Percentiles rank a stretch among this genome's conserved stretches.
These are phyloP conservation scores for Ondatra zibethicus DNA, from an alignment of 2,113 vertebrate genomes.

Conservation along the genomic window DNA sequence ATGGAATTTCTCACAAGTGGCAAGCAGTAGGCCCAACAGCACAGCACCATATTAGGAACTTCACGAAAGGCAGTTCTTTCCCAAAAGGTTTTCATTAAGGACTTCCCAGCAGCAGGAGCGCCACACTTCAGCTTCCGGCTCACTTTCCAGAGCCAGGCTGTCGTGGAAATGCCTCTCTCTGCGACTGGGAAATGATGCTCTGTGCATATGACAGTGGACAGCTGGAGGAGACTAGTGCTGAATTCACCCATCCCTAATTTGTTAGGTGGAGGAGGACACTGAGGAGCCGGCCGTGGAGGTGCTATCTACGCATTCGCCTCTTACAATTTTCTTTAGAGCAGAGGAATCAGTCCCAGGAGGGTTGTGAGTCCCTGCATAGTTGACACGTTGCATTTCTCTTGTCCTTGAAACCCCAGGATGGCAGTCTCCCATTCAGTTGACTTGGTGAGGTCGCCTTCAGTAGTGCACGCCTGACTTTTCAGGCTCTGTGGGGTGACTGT, in stretches of 20 bases:
- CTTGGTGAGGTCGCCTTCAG: not conserved
- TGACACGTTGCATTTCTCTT: conserved; percentile 40
- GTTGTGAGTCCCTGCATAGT: not conserved
- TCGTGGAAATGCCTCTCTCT: conserved; percentile 34
- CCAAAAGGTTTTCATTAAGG: conserved; percentile 74
- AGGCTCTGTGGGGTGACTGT: not conserved
- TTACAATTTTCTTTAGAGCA: conserved; percentile 26
- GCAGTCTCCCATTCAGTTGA: not conserved
- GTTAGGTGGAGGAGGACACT: not conserved
- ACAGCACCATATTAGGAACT: conserved; percentile 41
- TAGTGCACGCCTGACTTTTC: not conserved
- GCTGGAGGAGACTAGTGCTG: conserved; percentile 64
- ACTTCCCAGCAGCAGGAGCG: conserved; percentile 56
- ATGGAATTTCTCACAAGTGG: conserved; percentile 59
- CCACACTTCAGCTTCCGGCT: conserved; percentile 11
- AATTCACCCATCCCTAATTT: conserved; percentile 53
- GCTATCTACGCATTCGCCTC: conserved; percentile 8
- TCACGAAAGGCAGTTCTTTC: conserved; percentile 48
- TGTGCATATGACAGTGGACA: conserved; percentile 59
- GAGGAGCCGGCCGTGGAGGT: not conserved
- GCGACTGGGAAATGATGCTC: conserved; percentile 60
- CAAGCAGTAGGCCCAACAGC: not conserved
- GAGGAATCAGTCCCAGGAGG: not conserved
- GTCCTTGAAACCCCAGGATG: not conserved
- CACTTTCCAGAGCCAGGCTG: conserved; percentile 62